Percentiles rank a stretch among this genome's conserved stretches.
Conservation (phyloP, 2,113 vertebrate genomes). For the Aphelocoma coerulescens region DNA sequence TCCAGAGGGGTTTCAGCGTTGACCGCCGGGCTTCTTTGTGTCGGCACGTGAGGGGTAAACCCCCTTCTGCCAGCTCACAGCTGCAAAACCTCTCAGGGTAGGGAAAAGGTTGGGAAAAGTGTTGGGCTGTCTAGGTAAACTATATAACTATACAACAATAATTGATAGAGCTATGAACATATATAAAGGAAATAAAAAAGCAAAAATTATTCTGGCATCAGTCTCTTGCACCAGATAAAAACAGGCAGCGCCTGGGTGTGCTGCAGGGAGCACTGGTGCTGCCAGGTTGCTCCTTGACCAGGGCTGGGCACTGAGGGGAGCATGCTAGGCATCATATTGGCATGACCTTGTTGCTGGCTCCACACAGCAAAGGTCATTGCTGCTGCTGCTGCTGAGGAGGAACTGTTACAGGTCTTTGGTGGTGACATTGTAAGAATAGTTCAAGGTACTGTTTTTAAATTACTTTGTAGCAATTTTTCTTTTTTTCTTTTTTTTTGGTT, state of each 20-base stretch:
- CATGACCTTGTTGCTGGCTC: fast-evolving
- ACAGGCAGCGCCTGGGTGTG: not conserved
- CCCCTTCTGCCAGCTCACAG: too few species aligned
- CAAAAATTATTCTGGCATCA: not conserved
- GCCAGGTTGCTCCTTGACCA: fast-evolving
- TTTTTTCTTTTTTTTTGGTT: too few species aligned
- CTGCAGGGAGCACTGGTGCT: not conserved
- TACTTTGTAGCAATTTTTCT: not conserved
- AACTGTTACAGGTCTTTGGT: fast-evolving
- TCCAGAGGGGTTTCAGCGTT: too few species aligned
- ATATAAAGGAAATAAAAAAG: not conserved
- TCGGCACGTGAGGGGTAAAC: too few species aligned
- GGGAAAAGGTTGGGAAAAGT: not conserved
- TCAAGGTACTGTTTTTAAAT: not conserved
- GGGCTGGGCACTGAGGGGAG: fast-evolving
- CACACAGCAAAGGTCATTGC: fast-evolving
- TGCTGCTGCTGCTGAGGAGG: not conserved
- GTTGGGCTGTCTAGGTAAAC: not conserved
- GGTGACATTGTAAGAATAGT: not conserved
- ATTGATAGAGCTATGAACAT: too few species aligned
- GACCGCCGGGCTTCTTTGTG: too few species aligned
- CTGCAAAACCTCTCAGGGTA: too few species aligned
- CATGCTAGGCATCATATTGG: not conserved
- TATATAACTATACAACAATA: not conserved
- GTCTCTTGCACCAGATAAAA: fast-evolving